Percentiles rank a stretch among this genome's conserved stretches.
Conservation (phyloP, 2,797 vertebrate species). For the Schizothorax lantsangensis region DNA sequence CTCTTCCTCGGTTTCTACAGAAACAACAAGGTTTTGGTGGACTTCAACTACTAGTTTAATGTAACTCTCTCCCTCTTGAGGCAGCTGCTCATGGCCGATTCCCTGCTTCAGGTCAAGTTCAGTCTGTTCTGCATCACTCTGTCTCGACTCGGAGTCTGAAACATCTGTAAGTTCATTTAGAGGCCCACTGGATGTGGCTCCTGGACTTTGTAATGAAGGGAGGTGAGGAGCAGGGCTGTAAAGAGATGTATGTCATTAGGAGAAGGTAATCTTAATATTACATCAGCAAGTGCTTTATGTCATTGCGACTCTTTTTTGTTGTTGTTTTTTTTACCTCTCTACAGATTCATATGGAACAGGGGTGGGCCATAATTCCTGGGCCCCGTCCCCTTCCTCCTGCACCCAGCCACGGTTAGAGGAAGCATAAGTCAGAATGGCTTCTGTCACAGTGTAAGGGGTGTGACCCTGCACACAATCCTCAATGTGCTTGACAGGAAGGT, state of each 20-base stretch:
- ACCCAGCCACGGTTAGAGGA: conserved; percentile 89
- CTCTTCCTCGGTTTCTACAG: conserved; percentile 27
- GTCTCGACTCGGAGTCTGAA: conserved; percentile 16
- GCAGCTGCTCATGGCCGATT: conserved; percentile 41
- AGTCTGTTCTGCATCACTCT: conserved; percentile 22
- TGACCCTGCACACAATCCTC: conserved; percentile 91
- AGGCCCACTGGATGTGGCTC: conserved; percentile 40
- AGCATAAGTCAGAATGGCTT: conserved; percentile 91
- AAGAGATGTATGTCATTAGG: neutral
- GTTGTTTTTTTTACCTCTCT: conserved; percentile 73
- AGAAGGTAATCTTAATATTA: neutral
- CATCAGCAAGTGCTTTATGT: neutral
- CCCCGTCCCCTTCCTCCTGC: conserved; percentile 79
- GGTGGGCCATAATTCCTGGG: conserved; percentile 65
- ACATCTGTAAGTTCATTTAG: neutral
- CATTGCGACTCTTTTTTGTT: neutral
- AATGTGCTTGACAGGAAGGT: conserved; percentile 90
- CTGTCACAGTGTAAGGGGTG: conserved; percentile 85
- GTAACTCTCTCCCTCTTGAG: conserved; percentile 9
- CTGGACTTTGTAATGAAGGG: conserved; percentile 58
- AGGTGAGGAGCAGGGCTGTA: conserved; percentile 76
- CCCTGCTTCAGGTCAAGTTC: neutral
- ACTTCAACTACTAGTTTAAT: conserved; percentile 41
- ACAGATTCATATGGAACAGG: conserved; percentile 79
- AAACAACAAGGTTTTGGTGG: conserved; percentile 37